Base-by-base conservation (phyloP, 1,140 invertebrate species). In the Saxidomus purpurata region DNA sequence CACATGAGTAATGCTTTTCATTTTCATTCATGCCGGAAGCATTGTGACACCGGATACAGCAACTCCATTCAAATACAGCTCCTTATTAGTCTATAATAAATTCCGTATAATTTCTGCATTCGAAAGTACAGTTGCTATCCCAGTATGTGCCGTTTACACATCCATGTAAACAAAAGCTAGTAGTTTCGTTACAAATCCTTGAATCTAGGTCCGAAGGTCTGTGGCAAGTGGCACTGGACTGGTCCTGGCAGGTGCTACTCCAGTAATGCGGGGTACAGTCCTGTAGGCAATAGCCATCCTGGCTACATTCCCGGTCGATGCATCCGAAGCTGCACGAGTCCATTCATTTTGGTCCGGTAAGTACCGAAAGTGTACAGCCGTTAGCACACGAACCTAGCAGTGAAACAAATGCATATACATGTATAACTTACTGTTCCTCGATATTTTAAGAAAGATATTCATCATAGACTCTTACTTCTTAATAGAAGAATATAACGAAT, bases 81-180 rank as follows among this genome's bases (percentile, higher is more conserved):
- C n/a, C n/a, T n/a, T n/a, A n/a, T n/a, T n/a, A n/a, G n/a, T n/a
- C n/a, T n/a, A n/a, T n/a, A n/a, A n/a, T n/a, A n/a, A n/a, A n/a
- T n/a, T n/a, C n/a, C n/a, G n/a, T n/a, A n/a, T n/a, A n/a, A n/a
- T n/a, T 4, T 6, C 67, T 71, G 19, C 67, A 71, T 38, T 38
- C 67, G 8, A 15, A 15, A n/a, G 13, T 71, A 71, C 67, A 71
- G 38, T 71, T 43, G 19, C 1, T 71, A 22, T 43, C 38, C 67
- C 67, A 71, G 67, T 40, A 71, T 1, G 67, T 71, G 17, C n/a
- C 38, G 38, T 71, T 71, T n/a, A 40, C 67, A 71, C 67, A 71
- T 38, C 67, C 67, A 22, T 71, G 67, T 22, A 71, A 11, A 71
- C 67, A 71, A 19, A 3, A 40, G 34, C 67, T 34, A 22, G 34